These are phyloP conservation scores for Aphelocoma californica DNA, from an alignment of 2,797 vertebrate genomes.

Conservation along the genomic window DNA sequence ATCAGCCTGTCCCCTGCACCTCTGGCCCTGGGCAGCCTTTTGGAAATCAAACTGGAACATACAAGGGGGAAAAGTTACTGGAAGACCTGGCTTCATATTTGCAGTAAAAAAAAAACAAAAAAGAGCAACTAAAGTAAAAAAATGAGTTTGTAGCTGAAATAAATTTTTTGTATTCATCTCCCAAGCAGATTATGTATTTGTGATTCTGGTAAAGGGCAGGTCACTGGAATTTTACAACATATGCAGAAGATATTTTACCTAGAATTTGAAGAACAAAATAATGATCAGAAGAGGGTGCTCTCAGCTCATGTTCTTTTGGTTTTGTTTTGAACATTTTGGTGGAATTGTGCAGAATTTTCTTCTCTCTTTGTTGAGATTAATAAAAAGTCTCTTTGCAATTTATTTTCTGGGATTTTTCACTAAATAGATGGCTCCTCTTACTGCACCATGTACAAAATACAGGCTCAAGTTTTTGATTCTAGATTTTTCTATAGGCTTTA, in stretches of 20 bases:
- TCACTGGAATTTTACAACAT: neutral
- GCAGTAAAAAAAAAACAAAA: neutral
- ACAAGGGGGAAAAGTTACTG: neutral
- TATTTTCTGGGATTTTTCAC: neutral
- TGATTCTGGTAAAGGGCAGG: neutral
- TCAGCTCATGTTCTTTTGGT: neutral
- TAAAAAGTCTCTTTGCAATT: neutral
- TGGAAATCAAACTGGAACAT: neutral
- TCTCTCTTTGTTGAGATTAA: neutral
- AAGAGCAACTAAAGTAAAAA: neutral
- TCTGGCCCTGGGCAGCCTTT: neutral
- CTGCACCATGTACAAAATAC: neutral
- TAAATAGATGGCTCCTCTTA: neutral
- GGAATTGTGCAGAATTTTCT: neutral
- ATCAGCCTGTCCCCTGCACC: neutral
- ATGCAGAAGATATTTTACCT: neutral
- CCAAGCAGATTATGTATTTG: neutral
- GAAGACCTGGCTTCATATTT: neutral
- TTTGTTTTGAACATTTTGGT: neutral
- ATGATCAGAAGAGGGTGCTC: conserved; percentile 66
- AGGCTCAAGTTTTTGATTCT: neutral
- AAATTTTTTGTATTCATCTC: neutral
- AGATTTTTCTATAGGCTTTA: neutral
- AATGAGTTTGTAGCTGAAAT: neutral
- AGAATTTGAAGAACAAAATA: neutral